Percentiles rank a stretch among this genome's conserved stretches.
Evolutionary conservation across 2,113 vertebrate genomes (phyloP).

Genomic region (Neomonachus schauinslandi): DNA sequence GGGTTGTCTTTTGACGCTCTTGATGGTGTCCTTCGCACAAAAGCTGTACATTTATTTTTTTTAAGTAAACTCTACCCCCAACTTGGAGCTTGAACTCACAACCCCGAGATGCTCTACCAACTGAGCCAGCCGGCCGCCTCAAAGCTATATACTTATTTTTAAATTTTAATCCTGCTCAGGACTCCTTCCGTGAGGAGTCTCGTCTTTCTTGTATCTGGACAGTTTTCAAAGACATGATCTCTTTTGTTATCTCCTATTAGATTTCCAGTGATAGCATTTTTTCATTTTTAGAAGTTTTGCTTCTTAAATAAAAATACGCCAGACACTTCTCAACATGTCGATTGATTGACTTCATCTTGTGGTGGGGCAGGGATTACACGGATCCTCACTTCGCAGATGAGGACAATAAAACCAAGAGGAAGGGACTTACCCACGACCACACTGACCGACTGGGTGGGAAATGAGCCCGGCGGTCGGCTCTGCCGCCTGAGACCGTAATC

Average conservation of each 20-base stretch:
- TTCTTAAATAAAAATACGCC: background rate
- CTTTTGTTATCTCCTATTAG: background rate
- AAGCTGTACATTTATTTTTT: background rate
- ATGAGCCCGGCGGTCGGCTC: fast-evolving
- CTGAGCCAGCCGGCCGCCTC: background rate
- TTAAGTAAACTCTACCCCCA: background rate
- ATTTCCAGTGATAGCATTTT: background rate
- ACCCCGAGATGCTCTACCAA: background rate
- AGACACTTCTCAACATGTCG: background rate
- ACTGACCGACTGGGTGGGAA: background rate
- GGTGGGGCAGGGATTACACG: background rate
- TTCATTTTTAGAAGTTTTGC: background rate
- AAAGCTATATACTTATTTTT: background rate
- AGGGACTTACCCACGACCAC: background rate
- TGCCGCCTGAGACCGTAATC: background rate
- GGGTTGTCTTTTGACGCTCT: background rate
- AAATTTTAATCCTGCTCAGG: background rate
- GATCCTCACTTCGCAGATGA: background rate
- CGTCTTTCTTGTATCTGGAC: background rate
- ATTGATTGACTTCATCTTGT: background rate
- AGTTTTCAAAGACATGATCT: background rate
- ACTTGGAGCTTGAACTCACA: background rate
- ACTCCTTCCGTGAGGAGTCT: background rate
- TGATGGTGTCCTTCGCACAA: background rate
- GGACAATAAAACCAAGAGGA: background rate